A percentile compares a stretch with the other conserved stretches of the same genome.
Evolutionary conservation across 2,888 invertebrate genomes (phyloP).

Genomic region (Xestobium rufovillosum): DNA sequence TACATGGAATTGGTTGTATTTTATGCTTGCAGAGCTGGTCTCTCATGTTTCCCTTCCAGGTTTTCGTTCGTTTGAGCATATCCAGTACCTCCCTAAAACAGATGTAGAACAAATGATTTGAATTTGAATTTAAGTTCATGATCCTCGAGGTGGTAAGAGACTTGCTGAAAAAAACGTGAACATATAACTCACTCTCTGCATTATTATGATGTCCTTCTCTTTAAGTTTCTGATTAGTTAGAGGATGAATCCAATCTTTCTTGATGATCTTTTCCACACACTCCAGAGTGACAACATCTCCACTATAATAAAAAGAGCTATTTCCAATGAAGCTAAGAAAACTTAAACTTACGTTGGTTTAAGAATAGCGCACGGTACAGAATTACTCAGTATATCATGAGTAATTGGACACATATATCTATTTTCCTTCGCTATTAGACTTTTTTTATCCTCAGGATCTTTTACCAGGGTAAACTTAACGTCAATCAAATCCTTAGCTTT

Average conservation of each 20-base stretch:
- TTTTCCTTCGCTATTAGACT: slow-evolving; percentile 83
- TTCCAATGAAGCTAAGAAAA: slow-evolving; percentile 7
- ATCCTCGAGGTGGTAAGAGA: background rate
- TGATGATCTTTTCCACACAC: slow-evolving; percentile 92
- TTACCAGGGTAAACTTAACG: slow-evolving; percentile 86
- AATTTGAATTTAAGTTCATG: background rate
- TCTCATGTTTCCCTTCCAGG: slow-evolving; percentile 72
- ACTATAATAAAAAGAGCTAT: slow-evolving; percentile 48
- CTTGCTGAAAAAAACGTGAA: slow-evolving; percentile 6
- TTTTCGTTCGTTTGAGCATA: slow-evolving; percentile 81
- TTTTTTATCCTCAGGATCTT: slow-evolving; percentile 79
- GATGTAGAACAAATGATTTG: slow-evolving; percentile 14
- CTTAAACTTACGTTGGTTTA: slow-evolving; percentile 65
- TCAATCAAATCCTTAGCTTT: slow-evolving; percentile 88
- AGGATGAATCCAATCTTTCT: slow-evolving; percentile 95
- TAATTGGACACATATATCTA: slow-evolving; percentile 96
- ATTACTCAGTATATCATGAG: slow-evolving; percentile 91
- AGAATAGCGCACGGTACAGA: slow-evolving; percentile 91
- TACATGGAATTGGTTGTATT: slow-evolving; percentile 10
- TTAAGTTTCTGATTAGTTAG: slow-evolving; percentile 74
- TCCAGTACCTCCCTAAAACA: slow-evolving; percentile 83
- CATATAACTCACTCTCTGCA: slow-evolving; percentile 65
- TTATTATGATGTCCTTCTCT: slow-evolving; percentile 85
- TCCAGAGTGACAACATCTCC: slow-evolving; percentile 95
- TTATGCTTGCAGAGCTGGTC: slow-evolving; percentile 79